Percentiles rank a stretch among this genome's conserved stretches.
Conservation (phyloP, 2,797 vertebrate species). For the Sebastes nivosus region DNA sequence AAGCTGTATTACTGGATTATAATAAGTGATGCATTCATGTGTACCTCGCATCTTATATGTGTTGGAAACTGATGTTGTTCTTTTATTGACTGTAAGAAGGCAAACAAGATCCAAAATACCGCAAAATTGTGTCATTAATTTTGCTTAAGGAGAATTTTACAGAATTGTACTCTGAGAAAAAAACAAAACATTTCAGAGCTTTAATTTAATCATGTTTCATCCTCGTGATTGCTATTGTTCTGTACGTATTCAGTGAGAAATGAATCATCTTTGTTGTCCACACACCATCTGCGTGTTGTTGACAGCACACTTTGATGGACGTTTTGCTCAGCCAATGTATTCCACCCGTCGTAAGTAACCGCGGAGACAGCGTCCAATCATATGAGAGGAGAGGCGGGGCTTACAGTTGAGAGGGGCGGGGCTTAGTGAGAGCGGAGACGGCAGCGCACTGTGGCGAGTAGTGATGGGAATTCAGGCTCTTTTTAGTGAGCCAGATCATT, state of each 20-base stretch:
- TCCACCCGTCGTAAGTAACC: accelerated
- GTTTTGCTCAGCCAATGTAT: constrained; percentile 5
- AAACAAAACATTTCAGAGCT: neutral
- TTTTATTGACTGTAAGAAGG: neutral
- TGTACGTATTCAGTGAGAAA: neutral
- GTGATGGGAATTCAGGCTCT: too few species aligned
- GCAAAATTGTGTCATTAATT: neutral
- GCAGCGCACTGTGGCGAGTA: neutral
- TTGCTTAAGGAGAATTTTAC: neutral
- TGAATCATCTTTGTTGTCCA: constrained; percentile 67
- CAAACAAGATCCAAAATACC: neutral
- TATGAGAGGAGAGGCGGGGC: neutral
- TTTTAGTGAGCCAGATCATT: too few species aligned
- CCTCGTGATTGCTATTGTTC: constrained; percentile 34
- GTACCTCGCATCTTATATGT: neutral
- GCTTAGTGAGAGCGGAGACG: neutral
- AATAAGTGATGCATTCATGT: neutral
- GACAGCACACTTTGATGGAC: constrained; percentile 51
- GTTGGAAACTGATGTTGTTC: neutral
- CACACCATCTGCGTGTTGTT: constrained; percentile 73
- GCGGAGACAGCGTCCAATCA: constrained; percentile 29
- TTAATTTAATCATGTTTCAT: neutral
- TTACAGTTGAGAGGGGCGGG: neutral
- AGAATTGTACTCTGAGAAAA: neutral
- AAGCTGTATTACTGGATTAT: neutral